Base-by-base conservation (phyloP, 2,797 vertebrate genomes). In the Scolopax rusticola region DNA sequence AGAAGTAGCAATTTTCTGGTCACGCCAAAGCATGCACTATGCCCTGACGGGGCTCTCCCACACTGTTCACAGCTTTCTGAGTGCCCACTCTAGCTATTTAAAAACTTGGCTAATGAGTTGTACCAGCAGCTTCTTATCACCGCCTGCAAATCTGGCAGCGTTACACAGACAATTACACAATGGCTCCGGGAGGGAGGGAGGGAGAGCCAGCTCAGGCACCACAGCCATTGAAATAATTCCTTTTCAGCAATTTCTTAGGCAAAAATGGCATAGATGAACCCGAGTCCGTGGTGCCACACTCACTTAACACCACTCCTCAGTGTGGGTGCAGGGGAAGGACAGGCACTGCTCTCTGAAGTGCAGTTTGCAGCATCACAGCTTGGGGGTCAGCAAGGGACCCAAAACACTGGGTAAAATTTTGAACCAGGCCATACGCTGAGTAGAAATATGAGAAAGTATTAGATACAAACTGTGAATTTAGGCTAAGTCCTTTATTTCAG, bases 231-330 rank as follows among this genome's bases (percentile, higher is more conserved):
- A 19, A 4, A 87, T 9, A 65, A 63, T 28, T 51, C 61, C 38
- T 65, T 70, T 28, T 16, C 18, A 57, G 24, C 2, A 2, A 69
- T 54, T 87, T 79, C 67, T 61, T 73, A 32, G 32, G 18, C 11
- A 73, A 53, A 53, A 87, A 83, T 23, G 17, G 36, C 60, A 54
- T 8, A 68, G 19, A 30, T 41, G 4, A 54, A 43, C 11, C n/a
- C 7, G 14, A 79, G 9, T 8, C 32, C 18, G 11, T 2, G 0
- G 14, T 71, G 32, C 3, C 5, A 18, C 1, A 11, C 3, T 64
- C 65, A 40, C 14, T 25, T 28, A 56, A 30, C 13, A 83, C 8
- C 8, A 24, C 25, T 68, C 6, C 1, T 3, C 19, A 48, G 32
- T 2, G 1, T 15, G 8, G 21, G 19, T 4, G 3, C 17, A 75